Percentiles rank a stretch among this genome's conserved stretches.
These are phyloP conservation scores for Leptosomus discolor DNA, from an alignment of 2,113 vertebrate species.

Conservation along the genomic window DNA sequence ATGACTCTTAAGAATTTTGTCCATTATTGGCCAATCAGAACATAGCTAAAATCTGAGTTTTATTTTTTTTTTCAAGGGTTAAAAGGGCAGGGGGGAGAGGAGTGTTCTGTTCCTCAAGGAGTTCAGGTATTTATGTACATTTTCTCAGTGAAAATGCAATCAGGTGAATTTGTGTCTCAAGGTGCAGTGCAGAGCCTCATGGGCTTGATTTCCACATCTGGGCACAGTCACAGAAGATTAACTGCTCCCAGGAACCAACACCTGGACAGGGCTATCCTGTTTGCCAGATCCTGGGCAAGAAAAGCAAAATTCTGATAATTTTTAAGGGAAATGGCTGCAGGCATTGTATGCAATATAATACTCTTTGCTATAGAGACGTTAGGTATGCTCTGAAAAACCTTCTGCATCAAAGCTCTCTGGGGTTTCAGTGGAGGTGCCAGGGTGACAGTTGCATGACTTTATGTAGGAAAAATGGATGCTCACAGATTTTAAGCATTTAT, in stretches of 20 bases:
- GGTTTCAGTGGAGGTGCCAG: not conserved
- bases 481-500: not conserved
- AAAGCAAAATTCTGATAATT: not conserved
- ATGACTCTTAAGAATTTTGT: constrained; percentile 5
- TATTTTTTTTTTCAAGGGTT: not conserved
- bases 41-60: not conserved
- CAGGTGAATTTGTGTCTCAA: not conserved
- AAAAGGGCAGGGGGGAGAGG: accelerated
- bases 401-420: not conserved
- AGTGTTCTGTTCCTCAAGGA: not conserved
- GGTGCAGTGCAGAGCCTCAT: not conserved
- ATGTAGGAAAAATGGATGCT: not conserved
- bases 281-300: not conserved
- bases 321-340: not conserved
- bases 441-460: not conserved
- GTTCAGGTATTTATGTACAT: not conserved
- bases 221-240: not conserved
- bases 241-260: not conserved
- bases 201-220: not conserved
- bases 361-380: not conserved
- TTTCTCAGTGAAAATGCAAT: not conserved
- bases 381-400: not conserved
- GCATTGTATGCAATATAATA: no score
- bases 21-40: not conserved
- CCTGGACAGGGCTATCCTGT: not conserved